These are phyloP conservation scores for Sinelater perroti DNA, from an alignment of 2,888 invertebrate species.

Conservation along the genomic window DNA sequence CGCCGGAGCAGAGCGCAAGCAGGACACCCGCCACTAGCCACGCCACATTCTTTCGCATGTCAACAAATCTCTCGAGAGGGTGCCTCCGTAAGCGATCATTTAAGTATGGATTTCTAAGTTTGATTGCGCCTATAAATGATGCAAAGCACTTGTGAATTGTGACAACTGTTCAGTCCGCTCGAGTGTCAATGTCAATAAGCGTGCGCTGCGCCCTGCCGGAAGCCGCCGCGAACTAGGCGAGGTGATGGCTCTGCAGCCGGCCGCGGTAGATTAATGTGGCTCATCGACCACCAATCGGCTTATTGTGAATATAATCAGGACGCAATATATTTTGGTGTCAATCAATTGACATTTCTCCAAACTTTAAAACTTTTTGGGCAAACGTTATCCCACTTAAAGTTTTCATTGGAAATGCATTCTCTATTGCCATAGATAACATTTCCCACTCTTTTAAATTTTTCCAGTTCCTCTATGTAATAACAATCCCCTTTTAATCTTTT, in stretches of 20 bases:
- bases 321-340: too few species aligned
- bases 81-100: constrained; percentile 21
- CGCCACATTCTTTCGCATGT: constrained; percentile 23
- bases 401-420: too few species aligned
- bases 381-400: too few species aligned
- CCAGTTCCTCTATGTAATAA: too few species aligned
- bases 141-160: constrained; percentile 30
- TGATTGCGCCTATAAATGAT: constrained; percentile 28
- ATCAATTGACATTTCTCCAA: too few species aligned
- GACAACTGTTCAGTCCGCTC: constrained; percentile 31
- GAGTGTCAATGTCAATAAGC: constrained; percentile 6
- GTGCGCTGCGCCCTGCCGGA: neutral
- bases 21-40: constrained; percentile 24
- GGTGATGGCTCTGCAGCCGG: neutral
- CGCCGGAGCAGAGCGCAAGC: constrained; percentile 18
- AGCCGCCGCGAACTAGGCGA: neutral
- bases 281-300: too few species aligned
- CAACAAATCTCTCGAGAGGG: constrained; percentile 6
- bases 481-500: too few species aligned
- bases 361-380: too few species aligned
- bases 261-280: neutral
- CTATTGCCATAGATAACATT: too few species aligned
- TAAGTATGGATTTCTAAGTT: constrained; percentile 22
- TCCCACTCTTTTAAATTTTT: too few species aligned
- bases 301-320: too few species aligned